Percentiles rank a stretch among this genome's conserved stretches.
These are phyloP conservation scores for Ovibos moschatus DNA, from an alignment of 2,113 vertebrate genomes.

Conservation along the genomic window DNA sequence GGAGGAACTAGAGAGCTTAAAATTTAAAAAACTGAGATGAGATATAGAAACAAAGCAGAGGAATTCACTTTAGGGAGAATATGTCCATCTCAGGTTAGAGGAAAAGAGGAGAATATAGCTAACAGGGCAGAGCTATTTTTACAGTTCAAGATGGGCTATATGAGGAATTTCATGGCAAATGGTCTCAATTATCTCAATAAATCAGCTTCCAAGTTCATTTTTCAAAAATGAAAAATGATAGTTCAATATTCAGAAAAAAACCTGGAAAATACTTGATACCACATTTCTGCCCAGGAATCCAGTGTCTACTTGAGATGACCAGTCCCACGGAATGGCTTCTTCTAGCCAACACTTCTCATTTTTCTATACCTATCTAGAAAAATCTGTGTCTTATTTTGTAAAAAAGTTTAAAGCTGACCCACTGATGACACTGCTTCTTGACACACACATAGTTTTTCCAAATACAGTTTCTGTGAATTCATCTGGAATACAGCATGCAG, in stretches of 20 bases:
- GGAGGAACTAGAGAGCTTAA: not conserved
- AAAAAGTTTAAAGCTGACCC: not conserved
- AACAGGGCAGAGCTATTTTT: not conserved
- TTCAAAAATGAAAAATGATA: not conserved
- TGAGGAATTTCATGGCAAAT: not conserved
- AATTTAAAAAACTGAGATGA: not conserved
- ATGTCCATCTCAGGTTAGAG: not conserved
- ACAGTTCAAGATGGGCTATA: not conserved
- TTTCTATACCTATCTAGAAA: conserved; percentile 5
- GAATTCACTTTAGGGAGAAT: not conserved
- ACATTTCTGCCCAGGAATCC: not conserved
- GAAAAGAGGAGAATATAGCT: not conserved
- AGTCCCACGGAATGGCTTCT: not conserved
- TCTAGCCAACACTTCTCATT: not conserved
- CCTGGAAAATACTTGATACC: not conserved
- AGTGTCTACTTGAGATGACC: not conserved
- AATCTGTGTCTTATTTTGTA: not conserved
- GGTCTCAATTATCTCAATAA: conserved; percentile 9
- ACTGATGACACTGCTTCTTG: not conserved
- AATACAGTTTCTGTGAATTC: not conserved
- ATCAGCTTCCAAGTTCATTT: conserved; percentile 3
- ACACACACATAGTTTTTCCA: not conserved
- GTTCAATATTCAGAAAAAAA: not conserved
- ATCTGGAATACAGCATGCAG: not conserved
- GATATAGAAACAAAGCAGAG: not conserved